Conservation (phyloP, 1,140 invertebrate genomes). For the Amyelois transitella region DNA sequence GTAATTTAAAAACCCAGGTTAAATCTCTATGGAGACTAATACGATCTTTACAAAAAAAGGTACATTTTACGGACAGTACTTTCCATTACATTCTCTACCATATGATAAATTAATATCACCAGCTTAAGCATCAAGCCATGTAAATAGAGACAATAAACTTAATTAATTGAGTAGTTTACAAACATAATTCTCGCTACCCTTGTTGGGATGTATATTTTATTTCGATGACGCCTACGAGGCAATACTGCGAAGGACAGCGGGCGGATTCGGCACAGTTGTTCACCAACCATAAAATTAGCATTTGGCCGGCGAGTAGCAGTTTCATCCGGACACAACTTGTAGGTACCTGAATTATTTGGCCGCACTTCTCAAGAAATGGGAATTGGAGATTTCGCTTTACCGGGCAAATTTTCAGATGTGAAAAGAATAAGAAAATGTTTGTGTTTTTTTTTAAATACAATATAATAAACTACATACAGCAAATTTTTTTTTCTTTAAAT, state of each 20-base stretch:
- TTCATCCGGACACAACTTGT: constrained; percentile 56
- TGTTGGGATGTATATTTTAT: constrained; percentile 33
- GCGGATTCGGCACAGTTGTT: constrained; percentile 66
- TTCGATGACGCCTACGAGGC: constrained; percentile 59
- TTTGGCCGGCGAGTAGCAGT: constrained; percentile 67
- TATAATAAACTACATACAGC: neutral
- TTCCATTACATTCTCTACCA: too few relatives aligned
- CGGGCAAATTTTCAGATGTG: neutral
- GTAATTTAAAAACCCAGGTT: too few relatives aligned
- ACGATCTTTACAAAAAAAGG: too few relatives aligned
- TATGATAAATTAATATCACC: neutral
- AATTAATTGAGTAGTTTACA: constrained; percentile 4
- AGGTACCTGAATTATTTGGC: constrained; percentile 62
- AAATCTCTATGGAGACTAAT: too few relatives aligned
- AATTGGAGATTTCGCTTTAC: constrained; percentile 36
- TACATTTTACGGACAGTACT: too few relatives aligned
- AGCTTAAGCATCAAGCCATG: neutral
- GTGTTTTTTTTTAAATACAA: neutral
- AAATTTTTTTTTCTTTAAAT: too few relatives aligned
- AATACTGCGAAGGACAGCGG: constrained; percentile 59
- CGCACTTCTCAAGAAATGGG: constrained; percentile 45
- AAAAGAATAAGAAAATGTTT: neutral
- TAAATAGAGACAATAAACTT: neutral
- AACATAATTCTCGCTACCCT: constrained; percentile 16
- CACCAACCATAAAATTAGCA: constrained; percentile 76